These are phyloP conservation scores for Isichthys henryi DNA, from an alignment of 2,113 vertebrate genomes.

Conservation along the genomic window DNA sequence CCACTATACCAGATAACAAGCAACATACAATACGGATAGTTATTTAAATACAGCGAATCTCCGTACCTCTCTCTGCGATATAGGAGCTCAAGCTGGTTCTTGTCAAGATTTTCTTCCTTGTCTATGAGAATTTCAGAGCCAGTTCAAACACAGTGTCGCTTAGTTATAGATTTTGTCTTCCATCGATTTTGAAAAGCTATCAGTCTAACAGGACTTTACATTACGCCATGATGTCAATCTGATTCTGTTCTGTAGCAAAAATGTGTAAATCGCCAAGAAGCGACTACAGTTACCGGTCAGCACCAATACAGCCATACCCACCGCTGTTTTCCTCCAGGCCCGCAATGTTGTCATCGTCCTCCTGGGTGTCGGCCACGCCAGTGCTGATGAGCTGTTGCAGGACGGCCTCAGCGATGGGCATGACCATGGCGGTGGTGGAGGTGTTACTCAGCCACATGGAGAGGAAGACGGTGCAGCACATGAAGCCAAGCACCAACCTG, in stretches of 20 bases:
- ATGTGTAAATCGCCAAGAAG: background rate
- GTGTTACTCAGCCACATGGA: constrained; percentile 99
- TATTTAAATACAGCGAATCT: background rate
- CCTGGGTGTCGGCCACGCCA: constrained; percentile 60
- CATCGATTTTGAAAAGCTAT: background rate
- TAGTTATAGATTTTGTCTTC: background rate
- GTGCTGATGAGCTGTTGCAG: constrained; percentile 85
- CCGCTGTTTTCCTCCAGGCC: constrained; percentile 43
- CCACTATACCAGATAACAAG: background rate
- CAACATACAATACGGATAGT: background rate
- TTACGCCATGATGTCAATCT: background rate
- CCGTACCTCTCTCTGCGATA: constrained; percentile 49
- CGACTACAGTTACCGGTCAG: background rate
- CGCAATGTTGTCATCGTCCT: constrained; percentile 58
- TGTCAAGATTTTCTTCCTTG: constrained; percentile 53
- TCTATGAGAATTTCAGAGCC: constrained; percentile 34
- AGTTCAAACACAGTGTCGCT: background rate
- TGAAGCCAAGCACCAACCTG: constrained; percentile 95
- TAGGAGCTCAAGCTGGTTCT: constrained; percentile 56
- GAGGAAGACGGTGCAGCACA: constrained; percentile 88
- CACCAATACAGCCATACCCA: constrained; percentile 17
- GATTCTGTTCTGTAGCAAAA: background rate
- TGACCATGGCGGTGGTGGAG: constrained; percentile 97
- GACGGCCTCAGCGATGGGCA: constrained; percentile 95
- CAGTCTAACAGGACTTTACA: background rate